These are phyloP conservation scores for Microtus oregoni DNA, from an alignment of 2,113 vertebrate genomes.

Conservation along the genomic window DNA sequence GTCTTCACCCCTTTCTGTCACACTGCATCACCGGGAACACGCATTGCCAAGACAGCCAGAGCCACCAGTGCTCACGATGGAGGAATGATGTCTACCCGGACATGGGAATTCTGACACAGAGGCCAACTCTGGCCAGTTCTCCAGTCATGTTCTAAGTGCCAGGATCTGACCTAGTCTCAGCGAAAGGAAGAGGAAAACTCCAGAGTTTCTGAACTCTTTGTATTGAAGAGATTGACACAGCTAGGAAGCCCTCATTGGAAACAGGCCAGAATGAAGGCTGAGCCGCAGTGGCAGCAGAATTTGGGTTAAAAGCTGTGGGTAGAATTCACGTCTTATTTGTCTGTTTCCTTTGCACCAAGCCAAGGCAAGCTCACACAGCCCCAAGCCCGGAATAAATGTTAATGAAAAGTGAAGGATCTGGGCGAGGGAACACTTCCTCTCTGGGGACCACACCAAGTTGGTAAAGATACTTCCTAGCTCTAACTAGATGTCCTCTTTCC, in stretches of 20 bases:
- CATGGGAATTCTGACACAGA: neutral
- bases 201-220: neutral
- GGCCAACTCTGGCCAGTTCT: neutral
- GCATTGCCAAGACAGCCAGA: neutral
- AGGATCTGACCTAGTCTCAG: neutral
- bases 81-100: neutral
- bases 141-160: neutral
- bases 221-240: neutral
- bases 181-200: neutral
- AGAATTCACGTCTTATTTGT: neutral
- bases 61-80: neutral
- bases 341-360: neutral
- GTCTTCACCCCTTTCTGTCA: neutral
- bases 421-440: neutral
- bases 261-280: neutral
- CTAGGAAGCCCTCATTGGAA: neutral
- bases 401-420: neutral
- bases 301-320: neutral
- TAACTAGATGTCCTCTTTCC: slow-evolving; percentile 36
- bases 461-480: slow-evolving; percentile 35
- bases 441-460: neutral
- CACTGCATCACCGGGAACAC: neutral
- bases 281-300: neutral
- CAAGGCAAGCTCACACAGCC: neutral
- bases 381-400: neutral